Evolutionary conservation across 2,888 invertebrate species (phyloP).

Genomic region (Morpho helenor): DNA sequence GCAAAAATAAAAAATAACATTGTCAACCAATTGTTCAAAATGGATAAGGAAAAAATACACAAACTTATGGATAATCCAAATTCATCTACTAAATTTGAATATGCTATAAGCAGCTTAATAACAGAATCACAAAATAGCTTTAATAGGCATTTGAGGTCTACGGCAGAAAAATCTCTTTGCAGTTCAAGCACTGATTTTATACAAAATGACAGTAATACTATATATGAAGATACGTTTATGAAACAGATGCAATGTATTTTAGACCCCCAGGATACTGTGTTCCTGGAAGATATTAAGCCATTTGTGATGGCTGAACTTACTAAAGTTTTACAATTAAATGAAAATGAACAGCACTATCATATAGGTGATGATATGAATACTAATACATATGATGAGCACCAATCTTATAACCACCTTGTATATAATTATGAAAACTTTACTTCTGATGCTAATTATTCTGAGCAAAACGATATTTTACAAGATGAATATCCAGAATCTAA

Average conservation of each 20-base stretch:
- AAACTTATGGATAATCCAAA: conserved; percentile 71
- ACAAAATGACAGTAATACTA: conserved; percentile 81
- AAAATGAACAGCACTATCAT: conserved; percentile 48
- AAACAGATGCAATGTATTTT: conserved; percentile 81
- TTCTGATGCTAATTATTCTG: conserved; percentile 31
- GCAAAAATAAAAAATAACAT: conserved; percentile 71
- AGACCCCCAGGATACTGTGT: conserved; percentile 77
- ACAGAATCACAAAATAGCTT: conserved; percentile 73
- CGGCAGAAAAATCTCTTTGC: conserved; percentile 68
- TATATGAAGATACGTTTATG: conserved; percentile 88
- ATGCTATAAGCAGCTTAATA: conserved; percentile 69
- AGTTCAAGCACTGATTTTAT: conserved; percentile 64
- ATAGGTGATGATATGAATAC: conserved; percentile 31
- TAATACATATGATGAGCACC: conserved; percentile 11
- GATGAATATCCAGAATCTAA: conserved; percentile 17
- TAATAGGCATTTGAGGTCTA: conserved; percentile 63
- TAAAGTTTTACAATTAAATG: conserved; percentile 72
- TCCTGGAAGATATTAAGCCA: conserved; percentile 78
- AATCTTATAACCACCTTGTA: conserved; percentile 13
- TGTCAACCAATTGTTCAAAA: conserved; percentile 70
- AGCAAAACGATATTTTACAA: conserved; percentile 21
- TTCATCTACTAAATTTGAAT: conserved; percentile 74
- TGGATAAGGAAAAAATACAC: conserved; percentile 72
- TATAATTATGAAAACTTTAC: conserved; percentile 18
- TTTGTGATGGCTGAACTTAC: conserved; percentile 79